Base-by-base conservation (phyloP, 2,888 invertebrate species). In the Melolontha melolontha region DNA sequence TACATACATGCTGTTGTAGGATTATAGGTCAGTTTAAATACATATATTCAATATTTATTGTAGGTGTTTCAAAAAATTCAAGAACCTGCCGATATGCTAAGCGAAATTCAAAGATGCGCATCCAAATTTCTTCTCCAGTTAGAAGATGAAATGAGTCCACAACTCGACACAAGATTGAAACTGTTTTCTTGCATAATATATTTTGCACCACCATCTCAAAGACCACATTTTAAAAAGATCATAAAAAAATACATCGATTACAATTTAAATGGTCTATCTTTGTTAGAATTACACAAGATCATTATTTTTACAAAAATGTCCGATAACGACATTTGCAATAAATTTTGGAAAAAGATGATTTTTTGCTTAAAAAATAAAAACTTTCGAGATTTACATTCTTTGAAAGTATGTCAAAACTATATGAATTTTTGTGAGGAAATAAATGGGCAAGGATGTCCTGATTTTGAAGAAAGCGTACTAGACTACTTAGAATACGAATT, bases 351-450 rank as follows among this genome's bases (percentile, higher is more conserved):
- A 7, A 79, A 79, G 62, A 79, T 85, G 0, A 66, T 86, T 0
- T 57, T 76, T 1, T 74, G 80, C 47, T 68, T 87, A 42, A 74
- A 82, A 7, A 72, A 77, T 27, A 66, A 74, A 0, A 72, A 80
- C 47, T 75, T 75, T 27, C 73, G 76, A 34, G 69, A 76, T n/a
- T 74, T 79, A 44, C 77, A 78, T 52, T 74, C 86, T 44, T 68
- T 85, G 7, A 81, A 79, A 34, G 79, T 86, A 41, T 85, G 85
- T 69, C 82, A 85, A 65, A 84, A 85, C 66, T 88, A 88, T 73
- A 84, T 87, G 81, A 82, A 84, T 74, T 88, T 87, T 73, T 85
- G 85, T 71, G 85, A 84, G 64, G 86, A 86, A 74, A 75, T 87
- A 1, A 84, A 85, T 5, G 85, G 85, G 7, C 87, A 85, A 75